A percentile compares a stretch with the other conserved stretches of the same genome.
phyloP scores from a whole-genome alignment of 2,113 vertebrate species.

The Passer montanus region DNA sequence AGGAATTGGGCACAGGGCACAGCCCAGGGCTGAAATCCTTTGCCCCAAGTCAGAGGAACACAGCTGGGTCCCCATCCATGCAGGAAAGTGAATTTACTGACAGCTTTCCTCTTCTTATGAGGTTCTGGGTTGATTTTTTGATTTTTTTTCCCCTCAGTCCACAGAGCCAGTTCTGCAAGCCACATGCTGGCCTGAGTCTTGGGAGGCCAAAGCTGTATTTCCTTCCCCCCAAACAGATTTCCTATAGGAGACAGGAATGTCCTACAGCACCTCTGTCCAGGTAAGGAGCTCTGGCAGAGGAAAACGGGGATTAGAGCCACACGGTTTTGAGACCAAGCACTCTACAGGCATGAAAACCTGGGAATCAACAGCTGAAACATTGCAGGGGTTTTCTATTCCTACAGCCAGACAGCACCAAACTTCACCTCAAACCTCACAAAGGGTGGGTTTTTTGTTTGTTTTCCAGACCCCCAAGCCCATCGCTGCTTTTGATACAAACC shows the following conservation, averaged over 20 bases:
- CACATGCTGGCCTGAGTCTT: conserved; percentile 31
- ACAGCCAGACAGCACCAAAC: not conserved
- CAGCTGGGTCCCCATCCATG: not conserved
- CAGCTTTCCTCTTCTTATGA: not conserved
- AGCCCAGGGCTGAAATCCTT: not conserved
- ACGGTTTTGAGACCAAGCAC: not conserved
- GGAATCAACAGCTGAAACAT: not conserved
- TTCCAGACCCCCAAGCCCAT: not conserved
- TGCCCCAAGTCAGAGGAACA: not conserved
- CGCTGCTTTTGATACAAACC: not conserved
- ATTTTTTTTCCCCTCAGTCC: not conserved
- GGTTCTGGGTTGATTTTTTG: not conserved
- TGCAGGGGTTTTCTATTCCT: not conserved
- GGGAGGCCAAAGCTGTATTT: not conserved
- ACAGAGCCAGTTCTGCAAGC: conserved; percentile 25
- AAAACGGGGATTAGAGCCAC: not conserved
- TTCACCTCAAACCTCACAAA: not conserved
- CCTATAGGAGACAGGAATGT: not conserved
- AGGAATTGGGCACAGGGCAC: not conserved
- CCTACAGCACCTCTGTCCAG: not conserved
- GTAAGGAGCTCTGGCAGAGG: not conserved
- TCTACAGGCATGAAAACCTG: not conserved
- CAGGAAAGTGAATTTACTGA: conserved; percentile 35
- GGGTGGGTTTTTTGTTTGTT: not conserved
- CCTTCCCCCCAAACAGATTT: not conserved